Base-by-base conservation (phyloP, 2,113 vertebrate genomes). In the Rhabdornis inornatus region DNA sequence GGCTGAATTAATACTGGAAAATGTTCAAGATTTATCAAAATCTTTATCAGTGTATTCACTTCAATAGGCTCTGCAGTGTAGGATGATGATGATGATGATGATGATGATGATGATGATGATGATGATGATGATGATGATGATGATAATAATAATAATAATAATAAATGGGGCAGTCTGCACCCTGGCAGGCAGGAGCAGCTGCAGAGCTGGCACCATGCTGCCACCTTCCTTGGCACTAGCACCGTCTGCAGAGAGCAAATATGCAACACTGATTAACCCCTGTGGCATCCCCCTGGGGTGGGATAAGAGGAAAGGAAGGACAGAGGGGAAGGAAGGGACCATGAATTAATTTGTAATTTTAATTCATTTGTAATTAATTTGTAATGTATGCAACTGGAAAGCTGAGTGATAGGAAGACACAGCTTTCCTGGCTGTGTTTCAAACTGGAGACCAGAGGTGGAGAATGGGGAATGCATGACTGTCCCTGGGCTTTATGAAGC, bases 151-250 rank as follows among this genome's bases (percentile, higher is more conserved):
- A 45, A 14, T 31, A 71, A 8, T 33, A 57, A 80, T 30, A n/a
- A 60, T 31, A 37, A 83, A 16, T 2, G 9, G 19, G 23, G 7
- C 21, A n/a, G 37, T 37, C 33, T 13, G 4, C 9, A 4, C 27
- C 24, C 24, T 44, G 65, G 47, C 47, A 40, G 55, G 30, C 2
- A 4, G 57, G 15, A 66, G 52, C 72, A 23, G 63, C 44, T 5
- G 1, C 17, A 37, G 49, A 28, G 35, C 49, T 69, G 39, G 21
- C 49, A 74, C 25, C 37, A 44, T 0, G 0, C 56, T 56, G 17
- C 31, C 7, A 4, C 33, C 42, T 59, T 65, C 40, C 52, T 47
- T 10, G 7, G 40, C 17, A 15, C 31, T 9, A 18, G n/a, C 57
- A 50, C 8, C 23, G 6, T 42, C 66, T 76, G n/a, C 52, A 59